Base-by-base conservation (phyloP, 2,888 invertebrate genomes). In the Tetramorium bicarinatum region DNA sequence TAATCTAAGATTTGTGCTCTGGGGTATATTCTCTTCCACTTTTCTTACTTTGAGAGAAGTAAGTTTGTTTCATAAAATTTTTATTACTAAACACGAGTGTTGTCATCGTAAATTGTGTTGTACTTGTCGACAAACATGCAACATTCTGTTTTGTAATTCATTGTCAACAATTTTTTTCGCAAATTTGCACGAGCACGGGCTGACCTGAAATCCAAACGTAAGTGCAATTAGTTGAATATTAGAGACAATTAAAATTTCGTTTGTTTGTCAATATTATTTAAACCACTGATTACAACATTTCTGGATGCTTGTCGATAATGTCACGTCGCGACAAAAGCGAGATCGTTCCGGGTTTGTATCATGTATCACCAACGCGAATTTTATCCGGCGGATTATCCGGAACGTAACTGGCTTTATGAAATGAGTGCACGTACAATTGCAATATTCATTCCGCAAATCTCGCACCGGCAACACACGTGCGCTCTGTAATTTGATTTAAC, bases 331-430 rank as follows among this genome's bases (percentile, higher is more conserved):
- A 77, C 29, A 64, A 77, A 69, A 77, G 69, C n/a, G n/a, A 77
- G 54, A 69, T 77, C 9, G 15, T 77, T 69, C 13, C 41, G 15
- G 15, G 11, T 9, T 67, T 77, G 41, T 77, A 69, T 67, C 52
- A 18, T 38, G 41, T 77, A 77, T 41, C 77, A 44, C 29, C 41
- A 41, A 67, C 15, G 54, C 11, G 29, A 77, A 69, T 69, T 77
- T 69, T 44, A 77, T 44, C 41, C 29, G 3, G 9, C 13, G 67
- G 67, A 67, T 54, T 77, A 34, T 38, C 41, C 29, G 29, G n/a
- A 41, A 75, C 15, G 54, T 77, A 69, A 77, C 54, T 69, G 54
- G 77, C 41, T 69, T 77, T 77, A 69, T 69, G 69, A 77, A 69
- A 77, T 54, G 77, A 69, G 69, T 69, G 77, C n/a, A 56, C 29